Conservation (phyloP, 2,113 vertebrate species). For the Mixornis gularis region DNA sequence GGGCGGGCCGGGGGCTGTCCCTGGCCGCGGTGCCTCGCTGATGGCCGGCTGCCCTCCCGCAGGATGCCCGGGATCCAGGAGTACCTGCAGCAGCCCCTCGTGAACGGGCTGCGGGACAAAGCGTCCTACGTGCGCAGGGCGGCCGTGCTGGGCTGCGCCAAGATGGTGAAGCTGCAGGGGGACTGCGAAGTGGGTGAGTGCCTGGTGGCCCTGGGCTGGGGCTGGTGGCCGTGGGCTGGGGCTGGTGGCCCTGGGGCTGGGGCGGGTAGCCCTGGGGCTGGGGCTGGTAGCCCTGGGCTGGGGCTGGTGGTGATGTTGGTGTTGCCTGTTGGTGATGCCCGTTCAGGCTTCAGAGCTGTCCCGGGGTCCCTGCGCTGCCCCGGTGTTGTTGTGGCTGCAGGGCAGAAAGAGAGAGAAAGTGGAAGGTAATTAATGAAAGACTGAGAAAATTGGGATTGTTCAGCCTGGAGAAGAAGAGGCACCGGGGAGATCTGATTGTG, state of each 20-base stretch:
- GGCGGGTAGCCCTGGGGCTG: too few relatives aligned
- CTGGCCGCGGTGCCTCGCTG: background rate
- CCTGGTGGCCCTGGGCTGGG: background rate
- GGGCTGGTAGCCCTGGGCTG: too few relatives aligned
- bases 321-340: accelerated
- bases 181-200: constrained; percentile 83
- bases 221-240: background rate
- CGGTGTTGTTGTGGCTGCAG: accelerated
- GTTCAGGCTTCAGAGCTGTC: accelerated
- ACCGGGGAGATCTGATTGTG: too few relatives aligned
- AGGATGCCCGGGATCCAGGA: constrained; percentile 88
- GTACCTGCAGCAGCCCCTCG: constrained; percentile 88
- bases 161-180: constrained; percentile 84
- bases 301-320: too few relatives aligned
- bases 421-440: background rate
- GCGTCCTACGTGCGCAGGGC: constrained; percentile 91
- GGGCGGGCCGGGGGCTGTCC: too few relatives aligned
- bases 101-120: constrained; percentile 84
- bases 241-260: too few relatives aligned
- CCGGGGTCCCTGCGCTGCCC: background rate
- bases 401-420: too few relatives aligned
- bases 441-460: background rate
- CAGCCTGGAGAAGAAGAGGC: background rate
- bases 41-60: constrained; percentile 32
- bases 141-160: constrained; percentile 92